Evolutionary conservation across 35 echinoderm and acorn worm genomes (phyloP).

Genomic region (Patiria miniata): DNA sequence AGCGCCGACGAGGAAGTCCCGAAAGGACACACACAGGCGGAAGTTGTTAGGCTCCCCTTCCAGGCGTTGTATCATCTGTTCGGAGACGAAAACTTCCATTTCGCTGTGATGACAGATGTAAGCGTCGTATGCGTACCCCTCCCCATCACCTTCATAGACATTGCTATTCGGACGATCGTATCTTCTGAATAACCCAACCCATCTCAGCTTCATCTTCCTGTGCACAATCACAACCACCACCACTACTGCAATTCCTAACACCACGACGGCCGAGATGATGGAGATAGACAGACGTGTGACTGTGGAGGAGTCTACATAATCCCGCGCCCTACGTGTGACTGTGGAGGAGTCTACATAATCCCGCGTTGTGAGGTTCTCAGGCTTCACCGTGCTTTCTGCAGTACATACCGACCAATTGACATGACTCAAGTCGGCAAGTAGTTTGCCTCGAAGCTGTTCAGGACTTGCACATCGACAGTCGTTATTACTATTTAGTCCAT

Average conservation of each 20-base stretch:
- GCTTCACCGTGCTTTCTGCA: not conserved
- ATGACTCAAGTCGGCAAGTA: not conserved
- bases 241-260: not conserved
- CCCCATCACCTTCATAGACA: not conserved
- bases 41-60: conserved; percentile 32
- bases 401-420: not conserved
- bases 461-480: not conserved
- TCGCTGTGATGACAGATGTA: conserved; percentile 38
- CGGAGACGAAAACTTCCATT: not conserved
- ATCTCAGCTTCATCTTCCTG: not conserved
- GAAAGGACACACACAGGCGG: conserved; percentile 34
- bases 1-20: conserved; percentile 29
- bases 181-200: not conserved
- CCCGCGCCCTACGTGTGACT: too few relatives aligned
- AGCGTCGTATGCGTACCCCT: conserved; percentile 25
- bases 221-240: not conserved
- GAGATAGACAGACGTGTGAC: not conserved
- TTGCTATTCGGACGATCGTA: not conserved
- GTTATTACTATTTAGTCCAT: too few relatives aligned
- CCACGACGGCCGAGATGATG: not conserved
- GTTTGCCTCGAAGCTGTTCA: not conserved
- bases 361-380: too few relatives aligned
- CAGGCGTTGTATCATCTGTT: conserved; percentile 22
- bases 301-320: too few relatives aligned
- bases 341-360: too few relatives aligned